Base-by-base conservation (phyloP, 2,797 vertebrate genomes). In the Cossypha heuglini region DNA sequence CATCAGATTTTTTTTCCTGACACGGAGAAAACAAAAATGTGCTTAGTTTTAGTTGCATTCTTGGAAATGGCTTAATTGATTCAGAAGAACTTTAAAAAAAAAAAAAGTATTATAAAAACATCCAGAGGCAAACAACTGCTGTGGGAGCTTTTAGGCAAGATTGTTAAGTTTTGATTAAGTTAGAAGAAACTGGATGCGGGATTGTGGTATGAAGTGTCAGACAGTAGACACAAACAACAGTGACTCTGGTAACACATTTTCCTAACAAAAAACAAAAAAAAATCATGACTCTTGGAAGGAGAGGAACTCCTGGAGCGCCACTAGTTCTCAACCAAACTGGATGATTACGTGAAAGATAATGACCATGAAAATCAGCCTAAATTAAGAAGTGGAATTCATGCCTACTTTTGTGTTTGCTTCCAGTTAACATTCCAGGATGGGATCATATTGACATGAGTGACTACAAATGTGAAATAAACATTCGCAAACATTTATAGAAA, bases 291-390 rank as follows among this genome's bases (percentile, higher is more conserved):
- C 81, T 89, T 82, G 72, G 81, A 91, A 87, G 38, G 10, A 42
- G n/a, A 16, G 31, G 51, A 76, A 31, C 38, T 93, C 63, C 73
- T 73, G 66, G 62, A 94, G 19, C 67, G 85, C 43, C 37, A 9
- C 74, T 75, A 58, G 48, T 66, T 83, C 73, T 86, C 73, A 88
- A 48, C 80, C n/a, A 29, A 84, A 73, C 37, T 21, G 59, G 43
- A 51, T 71, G 59, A 92, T 79, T 87, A 89, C 0, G 2, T 74
- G 93, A 66, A 92, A 87, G 61, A 89, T 28, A 71, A 93, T 82
- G 71, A 91, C 74, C 81, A 55, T 87, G 86, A 96, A 91, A 93
- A 95, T 82, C 74, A 74, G 45, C 14, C 59, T 91, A 57, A 91
- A 87, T 92, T 91, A 91, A 90, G 88, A 79, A 73, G 55, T 48